These are phyloP conservation scores for Lottia gigantea DNA, from an alignment of 2,888 invertebrate genomes.

Conservation along the genomic window DNA sequence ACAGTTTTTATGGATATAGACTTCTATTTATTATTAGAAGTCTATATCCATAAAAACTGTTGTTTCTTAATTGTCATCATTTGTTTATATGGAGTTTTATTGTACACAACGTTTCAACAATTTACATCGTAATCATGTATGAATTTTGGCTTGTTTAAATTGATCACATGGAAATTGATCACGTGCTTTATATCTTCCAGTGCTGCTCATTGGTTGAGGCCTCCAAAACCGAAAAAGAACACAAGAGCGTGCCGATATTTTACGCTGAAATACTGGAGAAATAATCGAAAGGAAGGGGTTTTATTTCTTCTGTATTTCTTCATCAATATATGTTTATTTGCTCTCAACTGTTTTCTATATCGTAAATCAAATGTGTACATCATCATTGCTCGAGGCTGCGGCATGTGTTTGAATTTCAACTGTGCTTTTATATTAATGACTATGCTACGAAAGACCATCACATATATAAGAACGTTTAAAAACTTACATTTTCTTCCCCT, in stretches of 20 bases:
- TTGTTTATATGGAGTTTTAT: too few relatives aligned
- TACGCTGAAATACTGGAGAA: slow-evolving; percentile 84
- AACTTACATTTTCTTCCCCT: slow-evolving; percentile 83
- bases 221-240: slow-evolving; percentile 63
- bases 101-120: too few relatives aligned
- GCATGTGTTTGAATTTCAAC: slow-evolving; percentile 88
- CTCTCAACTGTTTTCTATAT: slow-evolving; percentile 40
- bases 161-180: too few relatives aligned
- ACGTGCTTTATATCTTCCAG: slow-evolving; percentile 71
- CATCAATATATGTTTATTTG: slow-evolving; percentile 82
- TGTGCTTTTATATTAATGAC: slow-evolving; percentile 88
- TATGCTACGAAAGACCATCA: slow-evolving; percentile 89
- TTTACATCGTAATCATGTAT: too few relatives aligned
- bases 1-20: too few relatives aligned
- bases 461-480: slow-evolving; percentile 84
- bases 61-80: too few relatives aligned
- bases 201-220: slow-evolving; percentile 93
- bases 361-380: slow-evolving; percentile 68
- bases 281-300: slow-evolving; percentile 77
- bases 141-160: too few relatives aligned
- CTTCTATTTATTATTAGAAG: too few relatives aligned
- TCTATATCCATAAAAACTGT: too few relatives aligned
- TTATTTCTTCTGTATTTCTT: slow-evolving; percentile 79
- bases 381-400: slow-evolving; percentile 88
- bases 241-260: slow-evolving; percentile 75